Conservation (phyloP, 64 coral and sea anemone species). For the Exaiptasia diaphana region DNA sequence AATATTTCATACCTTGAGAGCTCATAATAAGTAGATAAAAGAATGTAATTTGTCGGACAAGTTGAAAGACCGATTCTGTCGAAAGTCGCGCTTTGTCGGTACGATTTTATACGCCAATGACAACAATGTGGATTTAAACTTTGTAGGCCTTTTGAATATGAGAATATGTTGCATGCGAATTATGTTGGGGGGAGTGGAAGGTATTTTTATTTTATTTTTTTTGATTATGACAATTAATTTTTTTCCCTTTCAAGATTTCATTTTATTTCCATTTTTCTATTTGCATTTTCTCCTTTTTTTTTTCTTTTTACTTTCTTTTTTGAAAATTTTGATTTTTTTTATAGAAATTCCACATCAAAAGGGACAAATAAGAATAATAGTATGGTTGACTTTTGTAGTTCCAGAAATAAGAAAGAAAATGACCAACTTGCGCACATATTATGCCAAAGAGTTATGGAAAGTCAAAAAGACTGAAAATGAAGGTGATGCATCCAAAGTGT, state of each 20-base stretch:
- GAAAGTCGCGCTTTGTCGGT: not conserved
- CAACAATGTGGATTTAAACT: not conserved
- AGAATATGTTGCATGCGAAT: too few species aligned
- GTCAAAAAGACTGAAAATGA: not conserved
- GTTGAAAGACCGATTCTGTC: not conserved
- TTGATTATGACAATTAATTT: not conserved
- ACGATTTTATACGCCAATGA: not conserved
- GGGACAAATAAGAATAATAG: not conserved
- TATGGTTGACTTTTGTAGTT: not conserved
- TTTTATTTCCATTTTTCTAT: not conserved
- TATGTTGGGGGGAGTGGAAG: too few species aligned
- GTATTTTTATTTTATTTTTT: too few species aligned
- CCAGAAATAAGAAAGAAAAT: slow-evolving; percentile 28
- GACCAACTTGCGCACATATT: slow-evolving; percentile 21
- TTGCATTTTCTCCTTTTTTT: not conserved
- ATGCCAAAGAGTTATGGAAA: slow-evolving; percentile 21
- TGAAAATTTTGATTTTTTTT: not conserved
- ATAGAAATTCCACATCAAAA: not conserved
- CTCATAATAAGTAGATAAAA: not conserved
- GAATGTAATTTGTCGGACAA: not conserved
- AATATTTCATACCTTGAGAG: not conserved
- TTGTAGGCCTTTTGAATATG: not conserved
- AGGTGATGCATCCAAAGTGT: not conserved
- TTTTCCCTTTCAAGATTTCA: not conserved
- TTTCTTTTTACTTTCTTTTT: not conserved